Base-by-base conservation (phyloP, 2,888 invertebrate species). In the Stramonita haemastoma region DNA sequence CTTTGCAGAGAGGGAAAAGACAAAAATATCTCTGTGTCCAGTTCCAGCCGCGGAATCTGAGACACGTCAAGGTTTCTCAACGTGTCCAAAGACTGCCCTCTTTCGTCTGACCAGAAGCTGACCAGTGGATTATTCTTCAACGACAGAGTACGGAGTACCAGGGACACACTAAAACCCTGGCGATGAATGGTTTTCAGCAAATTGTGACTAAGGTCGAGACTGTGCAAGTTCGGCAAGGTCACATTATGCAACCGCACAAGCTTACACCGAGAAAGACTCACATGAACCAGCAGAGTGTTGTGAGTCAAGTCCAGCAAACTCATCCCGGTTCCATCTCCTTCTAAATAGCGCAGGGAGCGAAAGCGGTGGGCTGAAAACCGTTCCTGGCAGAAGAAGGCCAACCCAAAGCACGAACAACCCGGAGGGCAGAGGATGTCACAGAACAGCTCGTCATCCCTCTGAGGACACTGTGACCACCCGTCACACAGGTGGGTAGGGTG, bases 401-500 rank as follows among this genome's bases (percentile, higher is more conserved):
- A 22, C 4, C 60, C 86, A 22, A 26, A 57, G 32, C 86, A 86
- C 1, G 17, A 1, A 29, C 86, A 86, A 8, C 46, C 46, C 5
- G 17, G 22, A 1, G 86, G 86, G 26, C 86, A 86, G 32, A 1
- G 60, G 34, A 86, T 6, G 60, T 86, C 86, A 60, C 86, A 86
- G 34, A 86, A 66, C 2, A 66, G 34, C 66, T 86, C 86, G 26
- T 86, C 86, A 22, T 86, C 86, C 32, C 57, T 29, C 22, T 34
- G 26, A 0, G 86, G 86, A 26, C 86, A 86, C 60, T 86, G 60
- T 4, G 19, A 8, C 19, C 60, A 32, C 17, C 60, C 60, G 86
- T 86, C 86, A 34, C 86, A 86, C 34, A 86, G 32, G 66, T 60
- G 22, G 22, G 32, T 29, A 5, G 86, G 86, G 66, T 86, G 86